Percentiles rank a stretch among this genome's conserved stretches.
Conservation (phyloP, 2,888 invertebrate genomes). For the Gibbula magus region DNA sequence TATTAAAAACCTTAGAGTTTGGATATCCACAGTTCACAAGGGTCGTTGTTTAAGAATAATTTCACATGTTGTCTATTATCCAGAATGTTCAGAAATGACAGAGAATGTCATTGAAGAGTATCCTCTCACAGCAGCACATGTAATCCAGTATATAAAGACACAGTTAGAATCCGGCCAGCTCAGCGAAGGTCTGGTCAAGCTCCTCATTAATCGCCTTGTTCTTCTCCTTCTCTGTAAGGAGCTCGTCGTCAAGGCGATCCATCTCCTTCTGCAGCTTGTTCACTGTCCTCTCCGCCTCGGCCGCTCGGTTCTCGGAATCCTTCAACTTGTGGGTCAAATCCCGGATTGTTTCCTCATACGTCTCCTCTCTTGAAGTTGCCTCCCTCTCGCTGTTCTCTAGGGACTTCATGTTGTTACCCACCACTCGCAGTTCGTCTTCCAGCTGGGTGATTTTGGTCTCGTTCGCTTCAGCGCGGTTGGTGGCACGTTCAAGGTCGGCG, state of each 20-base stretch:
- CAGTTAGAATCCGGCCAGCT: neutral
- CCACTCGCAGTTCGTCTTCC: neutral
- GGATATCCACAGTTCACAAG: neutral
- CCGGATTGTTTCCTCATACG: slow-evolving; percentile 63
- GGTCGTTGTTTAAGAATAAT: too few relatives aligned
- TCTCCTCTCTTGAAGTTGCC: slow-evolving; percentile 75
- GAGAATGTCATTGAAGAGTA: neutral
- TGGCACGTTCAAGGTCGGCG: slow-evolving; percentile 59
- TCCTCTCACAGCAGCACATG: neutral
- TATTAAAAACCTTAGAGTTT: slow-evolving; percentile 92
- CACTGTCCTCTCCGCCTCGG: slow-evolving; percentile 99
- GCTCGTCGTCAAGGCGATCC: slow-evolving; percentile 95
- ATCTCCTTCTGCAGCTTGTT: slow-evolving; percentile 99
- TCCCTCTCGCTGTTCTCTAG: slow-evolving; percentile 96
- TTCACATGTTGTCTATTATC: neutral
- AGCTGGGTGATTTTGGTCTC: slow-evolving; percentile 73
- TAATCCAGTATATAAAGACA: neutral
- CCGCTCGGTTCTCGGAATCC: slow-evolving; percentile 97
- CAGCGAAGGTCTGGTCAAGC: neutral
- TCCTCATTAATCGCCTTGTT: slow-evolving; percentile 97
- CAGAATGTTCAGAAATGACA: neutral
- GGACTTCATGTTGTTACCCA: slow-evolving; percentile 99
- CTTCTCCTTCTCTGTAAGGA: slow-evolving; percentile 88
- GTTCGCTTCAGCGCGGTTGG: slow-evolving; percentile 58
- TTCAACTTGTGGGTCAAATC: slow-evolving; percentile 61